Evolutionary conservation across 1,140 invertebrate species (phyloP), one percentile per base, ranked within the genome.

Genomic region (Vanessa tameamea): DNA sequence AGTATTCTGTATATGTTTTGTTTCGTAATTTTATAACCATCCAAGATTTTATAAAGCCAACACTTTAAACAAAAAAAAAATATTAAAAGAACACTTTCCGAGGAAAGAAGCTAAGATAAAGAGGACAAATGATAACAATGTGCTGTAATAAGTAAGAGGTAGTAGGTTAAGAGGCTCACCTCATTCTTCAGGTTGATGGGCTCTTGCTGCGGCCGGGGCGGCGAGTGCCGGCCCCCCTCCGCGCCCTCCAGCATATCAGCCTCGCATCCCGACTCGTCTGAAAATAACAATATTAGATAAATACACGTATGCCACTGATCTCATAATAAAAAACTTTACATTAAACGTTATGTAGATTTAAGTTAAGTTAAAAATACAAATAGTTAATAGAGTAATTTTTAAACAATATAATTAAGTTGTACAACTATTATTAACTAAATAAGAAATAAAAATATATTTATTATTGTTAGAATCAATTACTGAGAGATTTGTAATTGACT

Each of bases 241-340:
- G 89, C 89, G 82, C 94, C 93, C 88, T 95, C 94, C 87, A 94
- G 91, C 94, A 95, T 95, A 93, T 95, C 94, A 95, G 94, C 94
- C 94, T 94, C 94, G 94, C 94, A 95, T 95, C 94, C 94, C 94
- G 94, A 95, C 91, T 95, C 94, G 94, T 94, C 94, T 95, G 92
- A 2, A 90, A 92, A 80, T 78, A 82, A 61, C 57, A 61, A 14
- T 12, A 37, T 61, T 61, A 61, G 23, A 61, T 61, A 37, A 61
- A 61, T 61, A 16, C 20, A 57, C 2, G 23, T 11, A 14, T 57
- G 23, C 53, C 7, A 57, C 23, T 57, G 53, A 43, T 57, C 26
- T 23, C 12, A 3, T 13, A 23, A 5, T 26, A 9, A 20, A 23
- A 23, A 20, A 3, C 9, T 7, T 20, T 20, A 23, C 20, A 23